Conservation (phyloP, 2,113 vertebrate species). For the Callorhinus ursinus region DNA sequence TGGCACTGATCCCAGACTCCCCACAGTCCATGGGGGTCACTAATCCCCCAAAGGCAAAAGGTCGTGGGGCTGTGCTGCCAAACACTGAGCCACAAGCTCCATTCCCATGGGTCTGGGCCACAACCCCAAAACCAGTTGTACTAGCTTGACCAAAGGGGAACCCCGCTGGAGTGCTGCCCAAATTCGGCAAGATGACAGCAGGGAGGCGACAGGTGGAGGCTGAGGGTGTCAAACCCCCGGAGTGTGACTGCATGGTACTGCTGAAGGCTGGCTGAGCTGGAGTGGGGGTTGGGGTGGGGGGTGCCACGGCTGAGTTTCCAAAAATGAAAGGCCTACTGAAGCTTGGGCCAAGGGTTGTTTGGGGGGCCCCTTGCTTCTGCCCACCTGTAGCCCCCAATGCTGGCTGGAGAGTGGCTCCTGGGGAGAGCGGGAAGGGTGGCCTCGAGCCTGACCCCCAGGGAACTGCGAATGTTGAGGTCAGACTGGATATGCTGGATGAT, state of each 20-base stretch:
- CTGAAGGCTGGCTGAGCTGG: conserved; percentile 78
- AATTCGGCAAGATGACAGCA: neutral
- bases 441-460: conserved; percentile 27
- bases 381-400: conserved; percentile 60
- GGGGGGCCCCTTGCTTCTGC: conserved; percentile 37
- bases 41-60: conserved; percentile 88
- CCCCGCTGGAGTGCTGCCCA: neutral
- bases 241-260: conserved; percentile 76
- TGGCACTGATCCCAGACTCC: conserved; percentile 39
- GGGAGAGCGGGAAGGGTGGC: fast-evolving
- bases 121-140: conserved; percentile 70
- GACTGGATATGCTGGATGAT: conserved; percentile 72
- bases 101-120: conserved; percentile 80
- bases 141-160: conserved; percentile 71
- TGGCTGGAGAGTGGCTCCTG: neutral
- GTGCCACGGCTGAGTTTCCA: conserved; percentile 71
- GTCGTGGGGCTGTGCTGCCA: conserved; percentile 80
- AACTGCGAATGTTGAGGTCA: conserved; percentile 42
- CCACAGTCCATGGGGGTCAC: conserved; percentile 69
- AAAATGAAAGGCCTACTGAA: conserved; percentile 82
- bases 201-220: conserved; percentile 61
- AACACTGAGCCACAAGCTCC: neutral
- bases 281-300: fast-evolving
- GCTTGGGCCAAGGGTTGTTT: conserved; percentile 69
- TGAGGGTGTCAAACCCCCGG: conserved; percentile 66